Conservation (phyloP, 2,113 vertebrate genomes). For the Nicator chloris region DNA sequence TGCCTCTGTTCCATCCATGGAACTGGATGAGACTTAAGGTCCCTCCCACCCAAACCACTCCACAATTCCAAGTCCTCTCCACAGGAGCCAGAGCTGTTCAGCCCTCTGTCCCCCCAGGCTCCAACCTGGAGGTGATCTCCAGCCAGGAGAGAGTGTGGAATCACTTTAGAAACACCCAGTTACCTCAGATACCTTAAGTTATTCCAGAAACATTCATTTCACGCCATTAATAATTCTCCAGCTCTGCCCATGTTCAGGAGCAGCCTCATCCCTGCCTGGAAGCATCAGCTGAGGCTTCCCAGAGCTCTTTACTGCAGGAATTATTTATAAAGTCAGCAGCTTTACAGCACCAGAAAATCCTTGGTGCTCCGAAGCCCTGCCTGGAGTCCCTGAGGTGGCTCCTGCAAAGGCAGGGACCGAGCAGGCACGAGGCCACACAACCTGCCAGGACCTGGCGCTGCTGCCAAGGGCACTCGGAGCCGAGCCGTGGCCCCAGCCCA, state of each 20-base stretch:
- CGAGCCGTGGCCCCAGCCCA: not conserved
- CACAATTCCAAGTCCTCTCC: not conserved
- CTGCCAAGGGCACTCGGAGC: not conserved
- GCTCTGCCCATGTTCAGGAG: not conserved
- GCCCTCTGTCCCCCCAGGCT: rapidly evolving
- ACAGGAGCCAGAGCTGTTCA: not conserved
- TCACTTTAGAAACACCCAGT: not conserved
- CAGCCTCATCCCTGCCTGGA: not conserved
- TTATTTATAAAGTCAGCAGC: not conserved
- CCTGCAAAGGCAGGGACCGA: not conserved
- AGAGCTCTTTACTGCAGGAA: not conserved
- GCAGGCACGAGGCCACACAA: not conserved
- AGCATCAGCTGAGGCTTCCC: not conserved
- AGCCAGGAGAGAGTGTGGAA: not conserved
- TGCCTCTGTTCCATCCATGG: too few species aligned
- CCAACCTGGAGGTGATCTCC: too few species aligned
- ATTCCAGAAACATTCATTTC: not conserved
- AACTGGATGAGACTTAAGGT: not conserved
- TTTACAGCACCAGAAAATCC: not conserved
- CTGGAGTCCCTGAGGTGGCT: not conserved
- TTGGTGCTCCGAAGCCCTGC: not conserved
- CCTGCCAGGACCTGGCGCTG: not conserved
- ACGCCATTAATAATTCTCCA: not conserved
- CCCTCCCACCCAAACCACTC: not conserved
- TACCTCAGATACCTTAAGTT: not conserved